Percentiles rank a stretch among this genome's conserved stretches.
These are phyloP conservation scores for Corbicula japonica DNA, from an alignment of 2,888 invertebrate species.

Conservation along the genomic window DNA sequence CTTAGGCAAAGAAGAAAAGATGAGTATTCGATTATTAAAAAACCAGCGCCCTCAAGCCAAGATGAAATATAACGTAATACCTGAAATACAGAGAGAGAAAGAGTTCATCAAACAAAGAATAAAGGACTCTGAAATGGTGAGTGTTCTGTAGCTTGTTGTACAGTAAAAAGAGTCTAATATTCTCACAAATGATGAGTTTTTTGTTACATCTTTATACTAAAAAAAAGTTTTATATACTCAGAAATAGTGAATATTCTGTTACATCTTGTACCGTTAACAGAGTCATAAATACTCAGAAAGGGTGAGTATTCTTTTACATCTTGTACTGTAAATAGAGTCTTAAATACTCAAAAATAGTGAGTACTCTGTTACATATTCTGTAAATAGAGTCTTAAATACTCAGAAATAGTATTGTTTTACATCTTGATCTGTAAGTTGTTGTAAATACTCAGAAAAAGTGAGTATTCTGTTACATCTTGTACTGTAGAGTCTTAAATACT, in stretches of 20 bases:
- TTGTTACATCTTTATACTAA: background rate
- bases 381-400: background rate
- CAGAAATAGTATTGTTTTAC: background rate
- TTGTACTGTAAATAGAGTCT: slow-evolving; percentile 15
- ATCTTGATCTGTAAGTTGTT: background rate
- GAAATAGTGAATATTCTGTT: too few species aligned
- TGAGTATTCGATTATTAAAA: too few species aligned
- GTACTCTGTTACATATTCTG: background rate
- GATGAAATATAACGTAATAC: background rate
- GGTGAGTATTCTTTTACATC: background rate
- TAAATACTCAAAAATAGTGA: slow-evolving; percentile 42
- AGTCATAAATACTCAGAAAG: background rate
- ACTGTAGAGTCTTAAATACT: background rate
- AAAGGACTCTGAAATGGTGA: slow-evolving; percentile 43
- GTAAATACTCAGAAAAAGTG: background rate
- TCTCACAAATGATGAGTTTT: background rate
- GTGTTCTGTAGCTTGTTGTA: background rate
- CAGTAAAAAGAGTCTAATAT: background rate
- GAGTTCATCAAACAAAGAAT: slow-evolving; percentile 47
- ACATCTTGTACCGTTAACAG: too few species aligned
- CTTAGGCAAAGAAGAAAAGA: too few species aligned
- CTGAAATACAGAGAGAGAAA: slow-evolving; percentile 42
- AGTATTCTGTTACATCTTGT: too few species aligned
- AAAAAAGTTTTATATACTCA: background rate
- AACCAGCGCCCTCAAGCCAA: background rate